These are phyloP conservation scores for Halichondria panicea DNA, from an alignment of 37 sponge, comb jelly and placozoan species.

Conservation along the genomic window DNA sequence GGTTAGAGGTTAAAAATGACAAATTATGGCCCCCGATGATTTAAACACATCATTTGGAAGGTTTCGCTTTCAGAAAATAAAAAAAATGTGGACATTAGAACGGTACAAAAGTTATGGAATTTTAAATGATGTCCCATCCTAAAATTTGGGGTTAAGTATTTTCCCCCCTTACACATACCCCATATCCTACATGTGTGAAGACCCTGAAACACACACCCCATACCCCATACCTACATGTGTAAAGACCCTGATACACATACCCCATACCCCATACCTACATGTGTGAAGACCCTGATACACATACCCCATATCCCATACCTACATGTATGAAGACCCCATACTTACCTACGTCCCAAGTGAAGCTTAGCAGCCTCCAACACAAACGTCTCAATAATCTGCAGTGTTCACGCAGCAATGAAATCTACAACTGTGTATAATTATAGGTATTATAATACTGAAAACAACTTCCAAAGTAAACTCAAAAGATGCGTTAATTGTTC, in stretches of 20 bases:
- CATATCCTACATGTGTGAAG: no score
- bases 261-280: neutral
- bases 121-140: no score
- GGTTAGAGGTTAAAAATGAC: no score
- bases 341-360: conserved; percentile 54
- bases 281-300: no score
- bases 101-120: no score
- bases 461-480: neutral
- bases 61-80: no score
- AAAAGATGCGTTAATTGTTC: neutral
- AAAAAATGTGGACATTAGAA: no score
- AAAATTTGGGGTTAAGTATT: no score
- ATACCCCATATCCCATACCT: no score
- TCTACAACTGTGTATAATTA: neutral
- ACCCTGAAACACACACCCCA: no score
- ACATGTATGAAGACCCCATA: neutral
- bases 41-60: no score
- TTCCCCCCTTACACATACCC: neutral
- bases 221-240: neutral
- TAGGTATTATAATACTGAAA: neutral
- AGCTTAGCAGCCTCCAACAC: conserved; percentile 61
- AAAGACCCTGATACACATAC: neutral
- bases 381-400: conserved; percentile 42
- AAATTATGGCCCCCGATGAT: no score
- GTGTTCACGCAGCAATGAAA: neutral